These are phyloP conservation scores for Acyrthosiphon pisum DNA, from an alignment of 1,140 invertebrate genomes.

Conservation along the genomic window DNA sequence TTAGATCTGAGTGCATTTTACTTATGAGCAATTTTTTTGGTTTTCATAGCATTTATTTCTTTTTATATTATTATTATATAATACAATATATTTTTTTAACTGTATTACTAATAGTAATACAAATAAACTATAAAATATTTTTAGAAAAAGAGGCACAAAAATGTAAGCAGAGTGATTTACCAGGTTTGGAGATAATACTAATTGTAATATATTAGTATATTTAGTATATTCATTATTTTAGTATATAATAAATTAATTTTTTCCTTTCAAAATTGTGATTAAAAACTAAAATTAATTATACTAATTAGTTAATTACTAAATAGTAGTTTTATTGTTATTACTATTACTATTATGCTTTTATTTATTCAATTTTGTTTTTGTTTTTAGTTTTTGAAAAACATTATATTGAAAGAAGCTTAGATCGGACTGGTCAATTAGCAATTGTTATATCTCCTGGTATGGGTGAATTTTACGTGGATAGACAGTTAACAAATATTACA, in stretches of 20 bases:
- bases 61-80: too few species aligned
- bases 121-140: too few species aligned
- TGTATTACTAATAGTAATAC: too few species aligned
- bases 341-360: too few species aligned
- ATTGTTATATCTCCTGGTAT: slow-evolving; percentile 98
- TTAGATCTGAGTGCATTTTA: neutral
- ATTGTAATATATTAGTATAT: neutral
- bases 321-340: neutral
- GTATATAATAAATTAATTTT: neutral
- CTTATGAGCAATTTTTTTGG: neutral
- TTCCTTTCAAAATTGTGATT: neutral
- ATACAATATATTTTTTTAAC: too few species aligned
- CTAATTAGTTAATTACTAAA: neutral
- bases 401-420: slow-evolving; percentile 96
- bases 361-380: too few species aligned
- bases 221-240: neutral
- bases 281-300: too few species aligned
- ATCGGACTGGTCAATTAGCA: slow-evolving; percentile 95
- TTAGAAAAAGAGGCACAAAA: too few species aligned
- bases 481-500: slow-evolving; percentile 96
- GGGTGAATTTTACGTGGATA: slow-evolving; percentile 96
- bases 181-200: neutral
- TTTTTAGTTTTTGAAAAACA: slow-evolving; percentile 95
- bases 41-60: neutral
- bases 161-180: neutral